Conservation (phyloP, 2,797 vertebrate genomes). For the Tauraco hartlaubi region DNA sequence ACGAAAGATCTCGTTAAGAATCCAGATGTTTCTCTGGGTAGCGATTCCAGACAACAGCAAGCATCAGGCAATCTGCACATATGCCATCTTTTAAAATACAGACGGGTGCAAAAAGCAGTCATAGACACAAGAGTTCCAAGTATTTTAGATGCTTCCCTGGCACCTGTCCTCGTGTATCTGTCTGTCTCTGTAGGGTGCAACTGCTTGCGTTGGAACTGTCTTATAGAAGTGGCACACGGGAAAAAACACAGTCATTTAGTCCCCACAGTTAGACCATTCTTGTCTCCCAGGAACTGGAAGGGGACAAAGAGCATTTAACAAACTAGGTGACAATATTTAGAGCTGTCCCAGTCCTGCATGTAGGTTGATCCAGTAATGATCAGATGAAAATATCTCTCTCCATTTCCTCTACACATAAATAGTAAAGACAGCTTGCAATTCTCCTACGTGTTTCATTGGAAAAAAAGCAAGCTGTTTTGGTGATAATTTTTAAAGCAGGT, state of each 20-base stretch:
- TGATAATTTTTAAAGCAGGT: neutral
- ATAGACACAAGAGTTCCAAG: neutral
- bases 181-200: neutral
- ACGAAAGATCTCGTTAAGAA: conserved; percentile 9
- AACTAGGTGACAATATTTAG: neutral
- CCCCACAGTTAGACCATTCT: neutral
- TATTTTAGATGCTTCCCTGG: neutral
- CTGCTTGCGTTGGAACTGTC: neutral
- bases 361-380: neutral
- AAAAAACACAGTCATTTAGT: neutral
- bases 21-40: neutral
- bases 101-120: neutral
- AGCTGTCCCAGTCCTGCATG: neutral
- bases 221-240: neutral
- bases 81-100: neutral
- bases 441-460: neutral
- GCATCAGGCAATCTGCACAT: neutral
- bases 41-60: neutral
- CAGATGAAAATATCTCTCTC: neutral
- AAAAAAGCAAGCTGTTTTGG: neutral
- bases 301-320: neutral
- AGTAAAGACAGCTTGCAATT: neutral
- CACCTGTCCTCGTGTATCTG: neutral
- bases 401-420: neutral
- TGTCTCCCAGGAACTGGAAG: neutral